Percentiles rank a stretch among this genome's conserved stretches.
Evolutionary conservation across 2,888 invertebrate genomes (phyloP).

Genomic region (Acanthoscelides obtectus): DNA sequence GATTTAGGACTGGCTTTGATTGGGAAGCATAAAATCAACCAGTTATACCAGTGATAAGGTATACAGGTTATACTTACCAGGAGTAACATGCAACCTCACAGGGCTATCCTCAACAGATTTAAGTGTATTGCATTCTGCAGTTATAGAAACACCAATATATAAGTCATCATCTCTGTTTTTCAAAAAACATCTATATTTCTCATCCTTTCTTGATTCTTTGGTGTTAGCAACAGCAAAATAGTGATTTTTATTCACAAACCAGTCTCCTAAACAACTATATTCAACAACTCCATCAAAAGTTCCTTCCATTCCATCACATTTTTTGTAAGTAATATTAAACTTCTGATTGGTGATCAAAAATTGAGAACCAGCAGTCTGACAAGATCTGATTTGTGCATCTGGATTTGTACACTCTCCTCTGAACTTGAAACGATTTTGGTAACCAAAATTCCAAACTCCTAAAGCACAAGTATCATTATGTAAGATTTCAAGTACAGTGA

Average conservation of each 20-base stretch:
- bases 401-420: constrained; percentile 88
- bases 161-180: constrained; percentile 92
- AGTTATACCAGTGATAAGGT: not conserved
- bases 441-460: constrained; percentile 85
- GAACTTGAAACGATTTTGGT: constrained; percentile 77
- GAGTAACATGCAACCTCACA: constrained; percentile 79
- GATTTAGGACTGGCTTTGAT: too few species aligned
- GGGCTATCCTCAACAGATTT: constrained; percentile 93
- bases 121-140: constrained; percentile 87
- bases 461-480: not conserved
- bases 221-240: constrained; percentile 97
- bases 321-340: constrained; percentile 90
- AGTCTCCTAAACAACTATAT: constrained; percentile 89
- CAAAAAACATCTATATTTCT: constrained; percentile 89
- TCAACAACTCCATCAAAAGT: constrained; percentile 88
- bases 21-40: too few species aligned
- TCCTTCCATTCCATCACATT: constrained; percentile 84
- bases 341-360: constrained; percentile 96
- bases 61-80: constrained; percentile 52
- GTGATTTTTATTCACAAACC: constrained; percentile 94
- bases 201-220: constrained; percentile 91
- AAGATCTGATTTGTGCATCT: constrained; percentile 86
- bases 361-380: constrained; percentile 93
- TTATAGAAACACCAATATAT: constrained; percentile 87
- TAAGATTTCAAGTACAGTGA: too few species aligned